A percentile compares a stretch with the other conserved stretches of the same genome.
These are phyloP conservation scores for Psophia crepitans DNA, from an alignment of 2,113 vertebrate species.

Conservation along the genomic window DNA sequence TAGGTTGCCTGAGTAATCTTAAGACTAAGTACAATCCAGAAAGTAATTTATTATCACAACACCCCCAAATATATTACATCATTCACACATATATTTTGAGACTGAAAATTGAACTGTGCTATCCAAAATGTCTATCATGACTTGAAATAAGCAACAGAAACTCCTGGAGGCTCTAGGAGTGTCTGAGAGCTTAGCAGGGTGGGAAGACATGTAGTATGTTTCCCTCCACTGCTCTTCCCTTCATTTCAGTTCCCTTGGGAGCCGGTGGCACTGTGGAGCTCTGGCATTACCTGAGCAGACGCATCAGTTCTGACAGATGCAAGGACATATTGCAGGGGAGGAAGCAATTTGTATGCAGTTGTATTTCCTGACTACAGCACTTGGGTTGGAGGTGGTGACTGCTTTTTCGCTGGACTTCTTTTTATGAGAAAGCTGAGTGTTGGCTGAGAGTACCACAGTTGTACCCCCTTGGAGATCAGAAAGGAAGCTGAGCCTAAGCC, in stretches of 20 bases:
- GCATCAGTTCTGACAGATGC: neutral
- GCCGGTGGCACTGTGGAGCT: neutral
- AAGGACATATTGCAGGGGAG: neutral
- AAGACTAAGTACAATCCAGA: neutral
- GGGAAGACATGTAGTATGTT: neutral
- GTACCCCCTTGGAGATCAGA: neutral
- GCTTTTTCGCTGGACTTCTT: neutral
- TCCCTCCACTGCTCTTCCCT: neutral
- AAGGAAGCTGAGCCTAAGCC: neutral
- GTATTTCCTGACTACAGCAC: neutral
- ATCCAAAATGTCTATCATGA: neutral
- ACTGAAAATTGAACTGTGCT: neutral
- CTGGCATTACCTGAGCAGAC: neutral
- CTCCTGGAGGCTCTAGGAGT: neutral
- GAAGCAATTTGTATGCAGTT: neutral
- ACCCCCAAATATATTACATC: neutral
- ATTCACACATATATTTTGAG: neutral
- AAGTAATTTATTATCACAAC: neutral
- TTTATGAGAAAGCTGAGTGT: neutral
- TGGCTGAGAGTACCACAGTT: neutral
- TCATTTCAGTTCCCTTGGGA: neutral
- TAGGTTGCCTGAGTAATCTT: conserved; percentile 35
- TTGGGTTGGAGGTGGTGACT: neutral
- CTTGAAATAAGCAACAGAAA: neutral
- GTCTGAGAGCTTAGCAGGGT: neutral